Base-by-base conservation (phyloP, 2,797 vertebrate genomes). In the Bufotes viridis region DNA sequence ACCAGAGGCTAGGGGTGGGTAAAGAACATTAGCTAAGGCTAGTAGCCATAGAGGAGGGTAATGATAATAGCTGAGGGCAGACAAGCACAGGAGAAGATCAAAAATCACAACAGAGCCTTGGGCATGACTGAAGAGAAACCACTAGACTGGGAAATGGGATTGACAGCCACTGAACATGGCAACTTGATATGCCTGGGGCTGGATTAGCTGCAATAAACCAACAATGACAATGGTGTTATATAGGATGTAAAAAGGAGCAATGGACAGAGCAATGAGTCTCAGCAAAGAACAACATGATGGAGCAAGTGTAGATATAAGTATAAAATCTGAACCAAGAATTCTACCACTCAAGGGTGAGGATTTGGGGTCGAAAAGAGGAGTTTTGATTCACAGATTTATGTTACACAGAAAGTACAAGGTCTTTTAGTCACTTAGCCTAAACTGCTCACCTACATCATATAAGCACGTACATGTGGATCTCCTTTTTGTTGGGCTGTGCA, bases 141-240 rank as follows among this genome's bases (percentile, higher is more conserved):
- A 76, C 74, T 53, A 76, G 49, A 76, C 49, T 76, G 51, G 74
- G 74, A 76, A 76, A 76, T 55, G 49, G 51, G 51, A 76, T 76
- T 76, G 51, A 76, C 74, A 53, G 74, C 74, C 74, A 76, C 74
- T 76, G 74, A 76, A 53, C 49, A 53, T 76, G 51, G 49, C 51
- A 76, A 76, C 49, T 15, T 76, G 74, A 81, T 81, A 81, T 22
- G 78, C 78, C 78, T 61, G 58, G 17, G 57, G 78, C 78, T 58
- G 57, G 55, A 79, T 74, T 74, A 74, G 42, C 70, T 74, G 20
- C 49, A 14, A 74, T 74, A 74, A 74, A 49, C 70, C 42, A 74
- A 74, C 70, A 74, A 74, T 74, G 72, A 22, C 72, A 74, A 74
- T 74, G 42, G 42, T 9, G 20, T 74, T 74, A 74, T 51, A 74